A percentile compares a stretch with the other conserved stretches of the same genome.
These are phyloP conservation scores for Halichondria panicea DNA, from an alignment of 37 sponge, comb jelly and placozoan genomes.

Conservation along the genomic window DNA sequence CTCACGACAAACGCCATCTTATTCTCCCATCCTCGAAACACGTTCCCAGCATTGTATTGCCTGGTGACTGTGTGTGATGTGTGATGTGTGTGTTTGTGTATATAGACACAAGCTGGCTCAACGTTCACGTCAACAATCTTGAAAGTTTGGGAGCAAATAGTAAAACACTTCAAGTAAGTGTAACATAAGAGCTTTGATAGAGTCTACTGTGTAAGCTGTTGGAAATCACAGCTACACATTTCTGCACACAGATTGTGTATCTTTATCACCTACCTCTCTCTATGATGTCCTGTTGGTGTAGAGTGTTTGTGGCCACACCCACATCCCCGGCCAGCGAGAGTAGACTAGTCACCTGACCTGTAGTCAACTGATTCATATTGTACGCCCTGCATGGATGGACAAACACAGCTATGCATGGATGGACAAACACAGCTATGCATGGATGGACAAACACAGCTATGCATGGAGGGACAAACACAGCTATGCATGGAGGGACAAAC, in stretches of 20 bases:
- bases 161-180: too few relatives aligned
- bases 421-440: neutral
- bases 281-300: neutral
- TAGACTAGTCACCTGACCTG: constrained; percentile 22
- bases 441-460: neutral
- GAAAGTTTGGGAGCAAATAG: too few relatives aligned
- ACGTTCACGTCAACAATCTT: too few relatives aligned
- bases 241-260: too few relatives aligned
- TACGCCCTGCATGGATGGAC: constrained; percentile 47
- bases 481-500: too few relatives aligned
- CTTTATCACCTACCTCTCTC: neutral
- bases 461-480: neutral
- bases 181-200: too few relatives aligned
- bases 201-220: too few relatives aligned
- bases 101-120: too few relatives aligned
- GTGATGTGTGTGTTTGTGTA: too few relatives aligned
- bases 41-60: constrained; percentile 29
- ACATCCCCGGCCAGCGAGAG: neutral
- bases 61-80: constrained; percentile 32
- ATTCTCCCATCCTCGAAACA: constrained; percentile 38
- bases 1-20: constrained; percentile 62
- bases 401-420: neutral
- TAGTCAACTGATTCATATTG: constrained; percentile 49
- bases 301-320: neutral
- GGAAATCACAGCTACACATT: too few relatives aligned